Conservation (phyloP, 2,113 vertebrate genomes). For the Periophthalmodon schlosseri region DNA sequence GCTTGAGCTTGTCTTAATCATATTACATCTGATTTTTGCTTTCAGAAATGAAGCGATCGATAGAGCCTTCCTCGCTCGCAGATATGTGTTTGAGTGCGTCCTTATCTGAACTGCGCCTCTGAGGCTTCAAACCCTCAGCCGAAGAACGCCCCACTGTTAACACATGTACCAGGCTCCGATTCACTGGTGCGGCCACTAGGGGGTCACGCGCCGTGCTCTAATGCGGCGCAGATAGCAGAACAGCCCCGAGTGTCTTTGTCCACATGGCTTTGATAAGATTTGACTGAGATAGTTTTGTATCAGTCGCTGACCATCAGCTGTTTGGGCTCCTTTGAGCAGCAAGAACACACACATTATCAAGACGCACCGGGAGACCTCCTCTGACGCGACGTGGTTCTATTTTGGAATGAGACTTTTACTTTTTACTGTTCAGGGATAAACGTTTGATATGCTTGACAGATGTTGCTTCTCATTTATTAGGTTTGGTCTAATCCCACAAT, state of each 20-base stretch:
- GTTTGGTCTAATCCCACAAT: not conserved
- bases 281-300: conserved; percentile 59
- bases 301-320: conserved; percentile 61
- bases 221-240: conserved; percentile 59
- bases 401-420: too few relatives aligned
- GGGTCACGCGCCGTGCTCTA: conserved; percentile 36
- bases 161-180: conserved; percentile 39
- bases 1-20: conserved; percentile 46
- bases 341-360: conserved; percentile 35
- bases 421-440: too few relatives aligned
- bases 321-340: conserved; percentile 48
- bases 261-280: conserved; percentile 61
- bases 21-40: conserved; percentile 52
- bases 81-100: conserved; percentile 52
- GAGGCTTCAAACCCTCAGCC: conserved; percentile 34
- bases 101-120: conserved; percentile 58
- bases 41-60: conserved; percentile 57
- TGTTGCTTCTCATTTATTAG: not conserved
- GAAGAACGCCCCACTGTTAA: not conserved
- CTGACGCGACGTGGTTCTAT: not conserved
- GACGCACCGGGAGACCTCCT: not conserved
- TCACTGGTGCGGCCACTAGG: conserved; percentile 37
- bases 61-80: conserved; percentile 47
- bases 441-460: not conserved
- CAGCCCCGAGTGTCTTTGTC: conserved; percentile 35